These are phyloP conservation scores for Mythimna albipuncta DNA, from an alignment of 2,888 invertebrate genomes.

Conservation along the genomic window DNA sequence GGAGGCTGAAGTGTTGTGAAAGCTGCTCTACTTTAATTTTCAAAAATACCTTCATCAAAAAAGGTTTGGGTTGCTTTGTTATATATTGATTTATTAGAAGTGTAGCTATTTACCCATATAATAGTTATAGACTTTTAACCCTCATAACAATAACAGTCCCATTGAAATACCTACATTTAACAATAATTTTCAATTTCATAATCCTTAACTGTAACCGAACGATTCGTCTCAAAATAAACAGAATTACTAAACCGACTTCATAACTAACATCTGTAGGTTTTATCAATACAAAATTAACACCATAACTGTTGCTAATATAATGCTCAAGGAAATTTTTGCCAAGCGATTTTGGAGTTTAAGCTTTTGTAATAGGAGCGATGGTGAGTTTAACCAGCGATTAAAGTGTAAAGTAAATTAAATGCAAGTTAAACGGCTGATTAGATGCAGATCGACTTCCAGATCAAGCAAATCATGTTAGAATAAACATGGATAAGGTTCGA, in stretches of 20 bases:
- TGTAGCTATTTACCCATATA: neutral
- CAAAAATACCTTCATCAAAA: neutral
- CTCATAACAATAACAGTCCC: constrained; percentile 1
- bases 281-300: constrained; percentile 63
- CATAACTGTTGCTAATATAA: constrained; percentile 48
- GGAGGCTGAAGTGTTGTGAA: constrained; percentile 49
- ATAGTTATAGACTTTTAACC: neutral
- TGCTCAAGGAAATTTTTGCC: neutral
- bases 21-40: constrained; percentile 73
- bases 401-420: constrained; percentile 56
- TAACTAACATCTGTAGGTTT: constrained; percentile 57
- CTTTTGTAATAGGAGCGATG: neutral
- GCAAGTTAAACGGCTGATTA: constrained; percentile 68
- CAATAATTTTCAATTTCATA: constrained; percentile 39
- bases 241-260: constrained; percentile 46
- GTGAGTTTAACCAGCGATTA: constrained; percentile 12
- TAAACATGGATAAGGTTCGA: constrained; percentile 68
- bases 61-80: neutral
- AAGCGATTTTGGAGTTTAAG: constrained; percentile 12
- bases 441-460: constrained; percentile 69
- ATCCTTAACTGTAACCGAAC: constrained; percentile 34
- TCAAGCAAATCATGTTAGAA: constrained; percentile 74
- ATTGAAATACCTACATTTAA: neutral
- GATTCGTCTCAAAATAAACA: constrained; percentile 58
- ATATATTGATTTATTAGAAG: neutral